Conservation (phyloP, 2,797 vertebrate genomes). For the Telmatherina bonti region DNA sequence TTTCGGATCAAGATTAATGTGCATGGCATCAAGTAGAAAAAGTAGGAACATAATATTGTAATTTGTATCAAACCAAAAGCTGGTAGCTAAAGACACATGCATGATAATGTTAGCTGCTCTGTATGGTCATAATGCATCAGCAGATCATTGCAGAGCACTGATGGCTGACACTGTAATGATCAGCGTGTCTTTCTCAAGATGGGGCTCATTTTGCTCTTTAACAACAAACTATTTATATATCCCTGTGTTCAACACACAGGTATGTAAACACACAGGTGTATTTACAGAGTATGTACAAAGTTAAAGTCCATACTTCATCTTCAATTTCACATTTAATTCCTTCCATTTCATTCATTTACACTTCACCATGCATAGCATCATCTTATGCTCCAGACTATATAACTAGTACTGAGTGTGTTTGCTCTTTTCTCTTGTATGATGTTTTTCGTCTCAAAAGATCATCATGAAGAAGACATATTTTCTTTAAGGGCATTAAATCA, state of each 20-base stretch:
- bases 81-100: too few relatives aligned
- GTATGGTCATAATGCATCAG: too few relatives aligned
- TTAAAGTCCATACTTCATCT: background rate
- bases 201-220: background rate
- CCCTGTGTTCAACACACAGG: background rate
- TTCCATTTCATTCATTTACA: background rate
- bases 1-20: too few relatives aligned
- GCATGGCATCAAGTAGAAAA: too few relatives aligned
- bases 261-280: background rate
- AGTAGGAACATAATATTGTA: too few relatives aligned
- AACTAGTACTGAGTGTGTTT: constrained; percentile 12
- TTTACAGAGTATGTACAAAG: background rate
- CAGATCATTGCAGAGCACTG: too few relatives aligned
- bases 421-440: background rate
- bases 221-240: background rate
- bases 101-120: too few relatives aligned
- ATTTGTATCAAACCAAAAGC: too few relatives aligned
- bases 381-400: constrained; percentile 4
- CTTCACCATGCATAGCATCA: constrained; percentile 15
- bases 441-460: constrained; percentile 25
- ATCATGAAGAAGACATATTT: constrained; percentile 30
- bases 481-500: constrained; percentile 15
- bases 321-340: background rate
- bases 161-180: too few relatives aligned
- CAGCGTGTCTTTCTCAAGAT: too few relatives aligned